Conservation (phyloP, 2,888 invertebrate genomes). For the Volucella zonaria region DNA sequence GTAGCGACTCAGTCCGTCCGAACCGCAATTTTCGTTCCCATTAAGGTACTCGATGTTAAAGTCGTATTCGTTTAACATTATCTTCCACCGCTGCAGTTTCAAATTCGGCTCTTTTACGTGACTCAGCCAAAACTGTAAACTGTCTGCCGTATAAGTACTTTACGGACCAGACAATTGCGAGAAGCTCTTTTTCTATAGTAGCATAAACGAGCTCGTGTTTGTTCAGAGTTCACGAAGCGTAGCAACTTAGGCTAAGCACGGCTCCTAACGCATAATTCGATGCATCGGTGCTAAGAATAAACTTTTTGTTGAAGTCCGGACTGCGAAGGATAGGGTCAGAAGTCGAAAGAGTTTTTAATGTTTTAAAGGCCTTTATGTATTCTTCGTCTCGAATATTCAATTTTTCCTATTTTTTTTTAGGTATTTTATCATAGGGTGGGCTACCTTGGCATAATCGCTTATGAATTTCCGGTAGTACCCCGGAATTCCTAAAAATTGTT, state of each 20-base stretch:
- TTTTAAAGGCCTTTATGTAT: not conserved
- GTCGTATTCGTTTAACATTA: constrained; percentile 76
- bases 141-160: constrained; percentile 79
- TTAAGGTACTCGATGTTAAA: too few species aligned
- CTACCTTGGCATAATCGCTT: too few species aligned
- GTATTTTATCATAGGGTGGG: too few species aligned
- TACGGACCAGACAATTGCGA: too few species aligned
- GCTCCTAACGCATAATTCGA: too few species aligned
- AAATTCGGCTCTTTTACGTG: constrained; percentile 79
- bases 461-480: not conserved
- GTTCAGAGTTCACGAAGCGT: not conserved
- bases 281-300: too few species aligned
- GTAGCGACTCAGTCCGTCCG: not conserved
- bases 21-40: too few species aligned
- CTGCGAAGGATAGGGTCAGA: not conserved
- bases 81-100: constrained; percentile 78
- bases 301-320: too few species aligned
- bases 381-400: not conserved
- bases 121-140: constrained; percentile 80
- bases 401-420: not conserved
- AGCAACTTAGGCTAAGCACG: not conserved
- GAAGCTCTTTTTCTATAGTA: constrained; percentile 18
- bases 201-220: constrained; percentile 7
- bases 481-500: too few species aligned
- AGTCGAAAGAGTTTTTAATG: too few species aligned